A percentile compares a stretch with the other conserved stretches of the same genome.
Conservation (phyloP, 1,140 invertebrate species). For the Bombus superbus region DNA sequence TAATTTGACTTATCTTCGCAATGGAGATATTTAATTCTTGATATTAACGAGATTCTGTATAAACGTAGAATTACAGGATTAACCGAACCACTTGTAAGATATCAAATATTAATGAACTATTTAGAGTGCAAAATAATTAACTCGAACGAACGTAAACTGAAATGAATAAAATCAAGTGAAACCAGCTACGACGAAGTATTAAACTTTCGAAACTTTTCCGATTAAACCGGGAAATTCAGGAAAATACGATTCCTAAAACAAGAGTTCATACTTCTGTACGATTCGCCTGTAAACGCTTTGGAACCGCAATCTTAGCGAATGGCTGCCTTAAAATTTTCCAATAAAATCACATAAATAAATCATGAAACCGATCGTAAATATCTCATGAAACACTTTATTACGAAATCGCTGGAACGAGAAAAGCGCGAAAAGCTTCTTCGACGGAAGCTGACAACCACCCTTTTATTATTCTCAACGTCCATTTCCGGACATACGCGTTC, state of each 20-base stretch:
- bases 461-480: constrained; percentile 61
- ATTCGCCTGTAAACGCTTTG: background rate
- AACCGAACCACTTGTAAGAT: background rate
- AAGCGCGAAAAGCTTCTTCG: constrained; percentile 41
- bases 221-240: background rate
- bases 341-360: constrained; percentile 15
- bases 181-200: background rate
- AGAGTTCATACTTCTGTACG: background rate
- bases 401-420: constrained; percentile 11
- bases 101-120: background rate
- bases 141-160: background rate
- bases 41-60: background rate
- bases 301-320: background rate
- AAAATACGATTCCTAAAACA: no score
- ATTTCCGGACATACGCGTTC: constrained; percentile 52
- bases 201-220: background rate
- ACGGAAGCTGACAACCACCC: constrained; percentile 23
- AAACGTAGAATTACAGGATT: background rate
- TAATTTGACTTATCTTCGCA: no score
- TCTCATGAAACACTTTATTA: constrained; percentile 23
- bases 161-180: background rate
- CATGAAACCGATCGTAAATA: constrained; percentile 30
- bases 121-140: background rate
- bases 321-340: background rate
- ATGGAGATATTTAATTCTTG: background rate